Percentiles rank a stretch among this genome's conserved stretches.
These are phyloP conservation scores for Laterallus jamaicensis DNA, from an alignment of 2,113 vertebrate genomes.

Conservation along the genomic window DNA sequence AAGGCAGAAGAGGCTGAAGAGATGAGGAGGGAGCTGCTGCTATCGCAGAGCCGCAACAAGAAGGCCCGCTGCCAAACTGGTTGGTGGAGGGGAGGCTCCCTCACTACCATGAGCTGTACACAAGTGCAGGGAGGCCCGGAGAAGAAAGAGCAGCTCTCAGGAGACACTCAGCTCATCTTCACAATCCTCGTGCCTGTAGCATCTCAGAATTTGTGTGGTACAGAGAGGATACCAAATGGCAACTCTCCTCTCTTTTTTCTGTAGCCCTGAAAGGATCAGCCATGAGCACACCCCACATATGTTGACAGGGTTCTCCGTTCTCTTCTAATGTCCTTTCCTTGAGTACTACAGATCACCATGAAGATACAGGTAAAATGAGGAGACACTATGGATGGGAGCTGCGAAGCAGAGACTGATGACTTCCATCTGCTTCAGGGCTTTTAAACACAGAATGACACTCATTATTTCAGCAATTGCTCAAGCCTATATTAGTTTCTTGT, in stretches of 20 bases:
- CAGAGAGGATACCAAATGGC: background rate
- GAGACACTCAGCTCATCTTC: background rate
- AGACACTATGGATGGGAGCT: background rate
- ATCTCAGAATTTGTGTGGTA: fast-evolving
- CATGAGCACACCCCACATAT: background rate
- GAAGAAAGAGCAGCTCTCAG: background rate
- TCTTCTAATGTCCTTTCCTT: background rate
- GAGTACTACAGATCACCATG: background rate
- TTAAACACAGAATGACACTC: background rate
- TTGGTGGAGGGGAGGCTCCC: background rate
- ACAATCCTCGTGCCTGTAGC: background rate
- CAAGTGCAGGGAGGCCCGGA: background rate
- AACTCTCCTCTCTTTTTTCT: fast-evolving
- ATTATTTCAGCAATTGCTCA: conserved; percentile 24
- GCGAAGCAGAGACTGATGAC: background rate
- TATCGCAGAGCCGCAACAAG: background rate
- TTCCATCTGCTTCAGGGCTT: background rate
- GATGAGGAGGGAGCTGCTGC: background rate
- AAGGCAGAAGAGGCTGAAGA: background rate
- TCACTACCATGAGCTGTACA: background rate
- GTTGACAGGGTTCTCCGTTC: background rate
- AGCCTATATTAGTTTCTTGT: background rate
- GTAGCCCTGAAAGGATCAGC: background rate
- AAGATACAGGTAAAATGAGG: background rate
- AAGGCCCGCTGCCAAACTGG: background rate